phyloP scores from a whole-genome alignment of 2,888 invertebrate genomes.

The Ochropacha duplaris region DNA sequence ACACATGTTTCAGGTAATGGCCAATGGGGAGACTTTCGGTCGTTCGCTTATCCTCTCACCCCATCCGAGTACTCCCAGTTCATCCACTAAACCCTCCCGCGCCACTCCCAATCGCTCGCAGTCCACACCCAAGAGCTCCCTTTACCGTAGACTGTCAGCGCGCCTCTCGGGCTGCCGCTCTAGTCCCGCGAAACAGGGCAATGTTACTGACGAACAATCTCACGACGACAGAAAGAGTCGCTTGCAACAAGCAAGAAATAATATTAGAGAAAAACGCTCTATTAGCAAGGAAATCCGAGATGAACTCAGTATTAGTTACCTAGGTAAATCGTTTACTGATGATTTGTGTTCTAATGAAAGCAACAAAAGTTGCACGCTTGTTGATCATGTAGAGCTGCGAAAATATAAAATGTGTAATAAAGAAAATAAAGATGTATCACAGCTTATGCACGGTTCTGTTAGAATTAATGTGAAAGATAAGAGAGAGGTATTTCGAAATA shows the following conservation, averaged over 20 bases:
- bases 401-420: constrained; percentile 62
- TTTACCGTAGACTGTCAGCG: constrained; percentile 76
- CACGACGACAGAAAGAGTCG: constrained; percentile 58
- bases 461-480: constrained; percentile 64
- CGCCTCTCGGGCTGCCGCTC: constrained; percentile 70
- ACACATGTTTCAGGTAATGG: constrained; percentile 87
- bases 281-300: constrained; percentile 51
- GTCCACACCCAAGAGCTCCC: constrained; percentile 73
- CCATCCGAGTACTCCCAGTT: constrained; percentile 67
- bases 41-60: constrained; percentile 84
- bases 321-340: constrained; percentile 61
- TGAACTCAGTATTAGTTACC: constrained; percentile 60
- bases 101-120: constrained; percentile 69
- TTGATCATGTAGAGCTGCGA: constrained; percentile 51
- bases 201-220: constrained; percentile 32
- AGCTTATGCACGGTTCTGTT: constrained; percentile 48
- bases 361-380: constrained; percentile 41
- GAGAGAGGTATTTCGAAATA: constrained; percentile 78
- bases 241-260: constrained; percentile 58
- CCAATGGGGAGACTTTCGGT: constrained; percentile 86
- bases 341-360: constrained; percentile 50
- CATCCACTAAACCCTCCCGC: constrained; percentile 59
- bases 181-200: constrained; percentile 45
- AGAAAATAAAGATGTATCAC: constrained; percentile 65
- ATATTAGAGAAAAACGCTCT: constrained; percentile 56